Base-by-base conservation (phyloP, 2,113 vertebrate species). In the Globicephala melas region DNA sequence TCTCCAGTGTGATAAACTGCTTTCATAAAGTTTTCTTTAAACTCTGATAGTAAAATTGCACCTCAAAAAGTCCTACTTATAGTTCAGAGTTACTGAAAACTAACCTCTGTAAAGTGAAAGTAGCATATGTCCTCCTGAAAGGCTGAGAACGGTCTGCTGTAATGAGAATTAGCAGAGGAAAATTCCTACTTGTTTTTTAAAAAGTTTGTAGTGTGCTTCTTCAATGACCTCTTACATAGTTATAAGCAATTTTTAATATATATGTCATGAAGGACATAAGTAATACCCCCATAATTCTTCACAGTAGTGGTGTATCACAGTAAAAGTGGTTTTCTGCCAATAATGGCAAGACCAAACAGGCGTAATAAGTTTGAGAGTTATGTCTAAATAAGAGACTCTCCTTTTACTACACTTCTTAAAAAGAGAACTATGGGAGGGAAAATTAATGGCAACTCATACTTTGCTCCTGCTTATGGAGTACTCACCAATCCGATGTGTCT, bases 51-150 rank as follows among this genome's bases (percentile, higher is more conserved):
- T 62, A 10, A 83, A 83, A 62, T 18, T 60, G 13, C 0, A 50
- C 17, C 23, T 28, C 15, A 55, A 91, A 63, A 96, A 87, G 65
- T 38, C 63, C 53, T 31, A 79, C 53, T 74, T 91, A 38, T 3
- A 60, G 74, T 86, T 96, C 67, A 65, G 3, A 62, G 50, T 96
- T 55, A 86, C 47, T 44, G 33, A 70, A 93, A 80, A 87, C 31
- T 38, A 86, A 68, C 12, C 25, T 92, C 14, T 71, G 20, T 36
- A 31, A 79, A 86, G 50, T 12, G 5, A 36, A 53, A 77, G 33
- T 17, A 47, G 11, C 31, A 31, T 5, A 55, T 14, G 25, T 62
- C 33, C 62, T 73, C 20, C 50, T 55, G 8, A 81, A 53, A 85
- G 71, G 41, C 65, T 25, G 14, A 41, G 36, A 63, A 93, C 17